Evolutionary conservation across 2,797 vertebrate species (phyloP), one percentile per base, ranked within the genome.

Genomic region (Toxotes lorentzi): DNA sequence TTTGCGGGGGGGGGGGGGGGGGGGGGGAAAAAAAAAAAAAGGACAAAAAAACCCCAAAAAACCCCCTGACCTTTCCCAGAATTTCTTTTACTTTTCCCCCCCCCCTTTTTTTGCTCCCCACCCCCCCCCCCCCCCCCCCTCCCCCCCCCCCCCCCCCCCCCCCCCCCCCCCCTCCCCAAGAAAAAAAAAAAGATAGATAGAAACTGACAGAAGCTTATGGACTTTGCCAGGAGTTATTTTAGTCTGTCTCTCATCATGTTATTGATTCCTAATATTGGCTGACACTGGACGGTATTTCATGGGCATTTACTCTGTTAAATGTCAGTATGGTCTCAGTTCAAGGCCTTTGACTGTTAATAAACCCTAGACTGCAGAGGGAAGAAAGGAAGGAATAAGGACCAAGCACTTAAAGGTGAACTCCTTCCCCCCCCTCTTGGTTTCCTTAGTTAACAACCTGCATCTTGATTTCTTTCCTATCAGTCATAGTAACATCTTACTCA

Each of bases 231-330:
- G 75, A 78, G 66, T 63, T n/a, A 32, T 75, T 27, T 23, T 30
- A 80, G 66, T 67, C 54, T 45, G 57, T 35, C 78, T 76, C 62
- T 60, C 70, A 59, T 82, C 60, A 19, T 14, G 47, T 57, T 76
- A 74, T 87, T 65, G 70, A 87, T 79, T 82, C n/a, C 61, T 82
- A 66, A 78, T 35, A 70, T 58, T 43, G 78, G n/a, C 59, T 76
- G 73, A 78, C 70, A 57, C 41, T 1, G 41, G 41, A 65, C 56
- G 69, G 19, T 57, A 73, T 83, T 88, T 82, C 54, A 73, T 27
- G 43, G 38, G 10, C 48, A 58, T 69, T 70, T 40, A 45, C 61
- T 38, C 76, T 21, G 50, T 27, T 78, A 78, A 87, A 90, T 78
- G 80, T 85, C 82, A 86, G 60, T 0, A 13, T 23, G n/a, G 27